These are phyloP conservation scores for Sitobion miscanthi DNA, from an alignment of 1,140 invertebrate genomes.

Conservation along the genomic window DNA sequence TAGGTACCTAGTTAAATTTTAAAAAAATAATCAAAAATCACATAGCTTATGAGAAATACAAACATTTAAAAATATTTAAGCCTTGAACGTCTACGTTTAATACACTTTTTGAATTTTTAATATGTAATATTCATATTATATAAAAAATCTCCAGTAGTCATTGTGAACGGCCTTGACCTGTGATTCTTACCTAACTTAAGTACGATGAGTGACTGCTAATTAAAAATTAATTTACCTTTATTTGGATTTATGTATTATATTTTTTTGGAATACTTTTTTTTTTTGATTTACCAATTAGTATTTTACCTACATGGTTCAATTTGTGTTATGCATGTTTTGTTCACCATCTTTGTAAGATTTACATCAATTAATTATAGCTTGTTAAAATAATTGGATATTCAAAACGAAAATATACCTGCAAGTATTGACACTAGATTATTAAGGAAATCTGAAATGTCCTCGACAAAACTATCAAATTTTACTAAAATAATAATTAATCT, in stretches of 20 bases:
- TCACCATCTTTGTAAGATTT: not conserved
- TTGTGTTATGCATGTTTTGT: not conserved
- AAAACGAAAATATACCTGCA: not conserved
- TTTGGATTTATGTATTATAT: not conserved
- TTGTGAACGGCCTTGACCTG: constrained; percentile 1
- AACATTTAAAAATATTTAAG: not conserved
- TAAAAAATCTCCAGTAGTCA: not conserved
- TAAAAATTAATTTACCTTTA: not conserved
- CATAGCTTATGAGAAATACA: not conserved
- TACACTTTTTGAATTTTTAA: constrained; percentile 18
- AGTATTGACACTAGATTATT: not conserved
- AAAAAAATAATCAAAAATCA: not conserved
- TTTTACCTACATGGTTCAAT: not conserved
- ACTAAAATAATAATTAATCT: not conserved
- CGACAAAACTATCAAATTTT: not conserved
- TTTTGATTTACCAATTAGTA: not conserved
- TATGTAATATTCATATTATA: not conserved
- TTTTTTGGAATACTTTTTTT: not conserved
- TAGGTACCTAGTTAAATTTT: not conserved
- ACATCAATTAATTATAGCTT: not conserved
- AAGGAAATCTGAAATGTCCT: not conserved
- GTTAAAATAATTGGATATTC: not conserved
- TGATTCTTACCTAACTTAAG: not conserved
- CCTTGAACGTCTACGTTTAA: not conserved
- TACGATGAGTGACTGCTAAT: not conserved